Base-by-base conservation (phyloP, 2,888 invertebrate species). In the Fragum whitleyi region DNA sequence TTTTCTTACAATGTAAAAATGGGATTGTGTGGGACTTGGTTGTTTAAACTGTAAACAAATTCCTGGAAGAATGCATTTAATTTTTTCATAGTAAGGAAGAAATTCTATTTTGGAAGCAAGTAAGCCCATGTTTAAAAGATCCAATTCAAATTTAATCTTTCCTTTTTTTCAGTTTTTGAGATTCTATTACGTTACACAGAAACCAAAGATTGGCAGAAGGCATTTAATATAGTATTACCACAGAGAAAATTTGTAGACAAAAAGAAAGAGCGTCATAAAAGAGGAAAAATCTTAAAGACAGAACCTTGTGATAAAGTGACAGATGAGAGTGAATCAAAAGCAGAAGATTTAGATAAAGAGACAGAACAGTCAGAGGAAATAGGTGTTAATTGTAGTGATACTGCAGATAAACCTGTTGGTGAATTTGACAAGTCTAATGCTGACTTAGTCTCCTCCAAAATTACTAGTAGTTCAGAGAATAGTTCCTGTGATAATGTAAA, bases 151-250 rank as follows among this genome's bases (percentile, higher is more conserved):
- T n/a, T n/a, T n/a, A n/a, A 9, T 36, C 14, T 47, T 47, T 47
- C 47, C 47, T 9, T 14, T 47, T 47, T 90, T 91, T 59, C 91
- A 93, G 94, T 95, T 23, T 95, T 94, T 90, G 95, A 95, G 85
- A 95, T 95, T 67, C 89, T 95, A 53, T 88, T 95, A 57, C 89
- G 90, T 47, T 94, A 89, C 83, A 93, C 94, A n/a, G 92, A 94
- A 69, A 90, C 88, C 21, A 81, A 89, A 57, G 91, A 94, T 87
- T 95, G 95, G 95, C 90, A 93, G 79, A 83, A 92, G 51, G 91
- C 94, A 3, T 93, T 95, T 76, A 89, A 90, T 51, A 69, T 87
- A 19, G 94, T 93, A 16, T 89, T 95, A 75, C 94, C 94, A 23
- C 91, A 91, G 77, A 87, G 94, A 67, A 94, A 94, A 9, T 36